phyloP scores from a whole-genome alignment of 1,140 invertebrate genomes.

The Brachionus rotundiformis region DNA sequence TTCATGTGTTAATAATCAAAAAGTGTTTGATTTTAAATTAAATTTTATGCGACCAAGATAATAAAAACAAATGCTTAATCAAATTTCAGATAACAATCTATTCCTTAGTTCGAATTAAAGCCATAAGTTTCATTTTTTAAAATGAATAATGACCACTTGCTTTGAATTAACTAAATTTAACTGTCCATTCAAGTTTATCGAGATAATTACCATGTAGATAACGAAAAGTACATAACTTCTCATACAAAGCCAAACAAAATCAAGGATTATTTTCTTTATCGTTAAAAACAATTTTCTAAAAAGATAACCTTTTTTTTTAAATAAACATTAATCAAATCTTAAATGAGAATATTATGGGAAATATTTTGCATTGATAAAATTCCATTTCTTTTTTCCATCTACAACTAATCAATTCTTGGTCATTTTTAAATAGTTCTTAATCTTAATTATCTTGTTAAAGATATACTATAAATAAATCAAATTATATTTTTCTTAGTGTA shows the following conservation, averaged over 20 bases:
- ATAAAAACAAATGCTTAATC: background rate
- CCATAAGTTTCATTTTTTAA: background rate
- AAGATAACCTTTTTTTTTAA: background rate
- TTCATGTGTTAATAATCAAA: background rate
- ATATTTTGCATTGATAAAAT: slow-evolving; percentile 32
- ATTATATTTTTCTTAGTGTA: background rate
- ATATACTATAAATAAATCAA: background rate
- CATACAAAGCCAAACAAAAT: background rate
- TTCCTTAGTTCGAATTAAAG: background rate
- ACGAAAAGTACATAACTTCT: background rate
- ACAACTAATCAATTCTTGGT: slow-evolving; percentile 19
- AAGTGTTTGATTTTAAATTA: background rate
- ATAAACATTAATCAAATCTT: slow-evolving; percentile 43
- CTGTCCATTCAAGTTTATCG: background rate
- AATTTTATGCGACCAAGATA: background rate
- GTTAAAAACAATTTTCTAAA: background rate
- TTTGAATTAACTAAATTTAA: slow-evolving; percentile 2
- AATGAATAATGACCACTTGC: slow-evolving; percentile 23
- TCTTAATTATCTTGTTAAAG: slow-evolving; percentile 25
- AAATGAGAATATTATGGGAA: background rate
- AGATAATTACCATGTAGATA: background rate
- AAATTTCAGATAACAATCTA: slow-evolving; percentile 1
- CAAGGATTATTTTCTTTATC: slow-evolving; percentile 14
- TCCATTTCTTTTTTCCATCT: background rate
- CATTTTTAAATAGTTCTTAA: slow-evolving; percentile 45